Base-by-base conservation (phyloP, 2,797 vertebrate genomes). In the Rhynchonycteris naso region DNA sequence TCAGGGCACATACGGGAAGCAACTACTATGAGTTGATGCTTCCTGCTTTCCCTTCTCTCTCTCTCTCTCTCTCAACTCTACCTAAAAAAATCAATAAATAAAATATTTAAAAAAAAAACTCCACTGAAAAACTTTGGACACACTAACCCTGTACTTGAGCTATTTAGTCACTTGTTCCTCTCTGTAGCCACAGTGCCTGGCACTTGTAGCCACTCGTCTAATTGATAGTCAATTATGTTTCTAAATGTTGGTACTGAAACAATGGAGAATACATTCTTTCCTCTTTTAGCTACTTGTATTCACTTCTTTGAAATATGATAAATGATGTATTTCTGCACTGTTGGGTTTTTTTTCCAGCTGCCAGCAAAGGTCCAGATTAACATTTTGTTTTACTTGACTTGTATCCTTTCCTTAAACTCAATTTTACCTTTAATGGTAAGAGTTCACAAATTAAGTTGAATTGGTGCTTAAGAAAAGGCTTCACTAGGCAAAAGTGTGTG, bases 231-330 rank as follows among this genome's bases (percentile, higher is more conserved):
- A 63, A 0, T 91, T 82, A 75, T n/a, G 22, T 84, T 22, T 43
- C 52, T 78, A 63, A 69, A 68, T 83, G 18, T 87, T 68, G 52
- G 59, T 79, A 58, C 47, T 69, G 61, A 76, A 38, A 61, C 4
- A 56, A 2, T 78, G 30, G 16, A 21, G 30, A 91, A 71, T 69
- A 22, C 58, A 8, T 72, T 87, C 56, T 88, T 80, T 5, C 5
- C 35, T 68, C 21, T 87, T 83, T 69, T 83, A 66, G n/a, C 28
- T 69, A 52, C 13, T 14, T 90, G 13, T 95, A 85, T 81, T 88
- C 52, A 56, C 52, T 94, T 94, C n/a, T 58, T 63, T 95, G 28
- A 72, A 89, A 95, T 94, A 65, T 61, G 28, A 35, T 24, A 93
- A 69, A 72, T 8, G 22, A 76, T 84, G 26, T 2, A 47, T 90